Conservation (phyloP, 1,140 invertebrate species). For the Nasonia vitripennis region DNA sequence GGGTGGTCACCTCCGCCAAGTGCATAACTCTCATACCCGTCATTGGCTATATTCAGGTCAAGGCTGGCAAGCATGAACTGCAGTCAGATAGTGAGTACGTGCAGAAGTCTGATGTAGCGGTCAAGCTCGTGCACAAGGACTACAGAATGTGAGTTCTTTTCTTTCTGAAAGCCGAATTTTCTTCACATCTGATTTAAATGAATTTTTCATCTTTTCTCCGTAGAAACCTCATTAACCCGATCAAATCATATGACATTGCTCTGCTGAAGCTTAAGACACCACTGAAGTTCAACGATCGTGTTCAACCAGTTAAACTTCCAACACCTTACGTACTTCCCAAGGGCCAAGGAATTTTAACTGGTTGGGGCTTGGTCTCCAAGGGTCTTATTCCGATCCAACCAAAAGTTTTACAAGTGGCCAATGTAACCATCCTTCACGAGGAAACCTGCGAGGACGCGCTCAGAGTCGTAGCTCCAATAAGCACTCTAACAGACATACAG, state of each 20-base stretch:
- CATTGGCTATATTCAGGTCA: conserved; percentile 16
- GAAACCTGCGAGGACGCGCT: conserved; percentile 56
- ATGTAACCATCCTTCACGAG: conserved; percentile 59
- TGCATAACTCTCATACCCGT: conserved; percentile 62
- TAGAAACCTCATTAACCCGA: not conserved
- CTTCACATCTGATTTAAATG: not conserved
- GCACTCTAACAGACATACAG: conserved; percentile 70
- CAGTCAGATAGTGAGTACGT: not conserved
- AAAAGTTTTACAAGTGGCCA: conserved; percentile 59
- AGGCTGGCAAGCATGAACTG: not conserved
- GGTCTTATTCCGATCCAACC: conserved; percentile 46
- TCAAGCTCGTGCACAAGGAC: conserved; percentile 47
- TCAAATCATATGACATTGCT: conserved; percentile 78
- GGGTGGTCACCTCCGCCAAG: conserved; percentile 76
- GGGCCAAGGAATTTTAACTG: conserved; percentile 70
- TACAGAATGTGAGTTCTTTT: conserved; percentile 52
- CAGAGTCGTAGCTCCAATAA: conserved; percentile 45
- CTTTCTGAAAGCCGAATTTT: not conserved
- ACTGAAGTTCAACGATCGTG: conserved; percentile 73
- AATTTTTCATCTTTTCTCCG: conserved; percentile 10
- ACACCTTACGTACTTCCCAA: conserved; percentile 37
- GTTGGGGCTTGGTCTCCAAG: conserved; percentile 73
- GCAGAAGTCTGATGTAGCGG: not conserved
- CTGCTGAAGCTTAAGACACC: conserved; percentile 77
- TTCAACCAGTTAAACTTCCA: conserved; percentile 75